phyloP scores from a whole-genome alignment of 2,113 vertebrate genomes.

The Haliaeetus leucogaster region DNA sequence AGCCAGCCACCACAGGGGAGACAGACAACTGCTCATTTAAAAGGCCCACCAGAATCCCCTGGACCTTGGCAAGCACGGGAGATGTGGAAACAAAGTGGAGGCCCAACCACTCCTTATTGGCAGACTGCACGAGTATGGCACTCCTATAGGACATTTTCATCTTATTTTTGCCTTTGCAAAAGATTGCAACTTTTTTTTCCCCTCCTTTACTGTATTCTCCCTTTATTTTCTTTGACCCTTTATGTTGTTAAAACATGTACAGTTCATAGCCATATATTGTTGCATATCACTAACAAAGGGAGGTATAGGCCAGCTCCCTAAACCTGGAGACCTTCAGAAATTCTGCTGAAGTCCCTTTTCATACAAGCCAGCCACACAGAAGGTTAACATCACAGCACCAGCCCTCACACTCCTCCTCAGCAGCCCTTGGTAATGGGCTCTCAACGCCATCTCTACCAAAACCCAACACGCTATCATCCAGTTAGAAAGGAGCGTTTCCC shows the following conservation, averaged over 20 bases:
- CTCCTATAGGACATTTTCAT: not conserved
- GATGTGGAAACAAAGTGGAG: not conserved
- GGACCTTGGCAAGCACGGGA: not conserved
- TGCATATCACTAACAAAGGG: not conserved
- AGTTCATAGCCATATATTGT: not conserved
- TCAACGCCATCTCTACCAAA: not conserved
- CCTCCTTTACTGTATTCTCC: not conserved
- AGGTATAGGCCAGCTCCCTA: not conserved
- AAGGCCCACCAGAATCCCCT: not conserved
- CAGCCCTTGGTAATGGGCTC: not conserved
- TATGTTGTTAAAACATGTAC: not conserved
- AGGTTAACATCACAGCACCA: not conserved
- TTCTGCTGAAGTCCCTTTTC: not conserved
- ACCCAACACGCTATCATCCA: rapidly evolving
- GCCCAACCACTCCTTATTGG: not conserved
- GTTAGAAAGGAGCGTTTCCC: not conserved
- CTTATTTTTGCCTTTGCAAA: not conserved
- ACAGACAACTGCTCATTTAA: not conserved
- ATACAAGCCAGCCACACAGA: not conserved
- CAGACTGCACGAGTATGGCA: not conserved
- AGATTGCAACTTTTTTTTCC: not conserved
- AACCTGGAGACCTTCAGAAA: not conserved
- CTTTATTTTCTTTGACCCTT: not conserved
- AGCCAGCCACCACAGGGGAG: not conserved
- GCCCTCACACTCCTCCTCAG: not conserved